Evolutionary conservation across 2,113 vertebrate genomes (phyloP).

Genomic region (Camarhynchus parvulus): DNA sequence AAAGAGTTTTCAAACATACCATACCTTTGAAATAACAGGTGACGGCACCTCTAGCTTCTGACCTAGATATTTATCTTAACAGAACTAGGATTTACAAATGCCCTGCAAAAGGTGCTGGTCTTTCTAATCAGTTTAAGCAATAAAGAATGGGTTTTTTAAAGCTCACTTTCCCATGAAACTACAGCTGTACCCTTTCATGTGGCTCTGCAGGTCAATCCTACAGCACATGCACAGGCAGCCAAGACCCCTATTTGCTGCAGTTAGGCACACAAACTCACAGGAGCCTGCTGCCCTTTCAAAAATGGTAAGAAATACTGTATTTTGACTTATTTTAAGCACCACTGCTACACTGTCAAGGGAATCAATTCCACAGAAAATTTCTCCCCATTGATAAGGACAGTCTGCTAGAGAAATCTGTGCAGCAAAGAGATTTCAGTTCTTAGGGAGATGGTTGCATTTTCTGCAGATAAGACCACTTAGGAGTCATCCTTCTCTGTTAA

Average conservation of each 20-base stretch:
- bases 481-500: not conserved
- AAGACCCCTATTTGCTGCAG: not conserved
- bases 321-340: not conserved
- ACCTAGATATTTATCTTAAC: conserved; percentile 21
- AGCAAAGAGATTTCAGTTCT: not conserved
- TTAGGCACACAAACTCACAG: not conserved
- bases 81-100: not conserved
- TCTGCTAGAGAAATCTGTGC: not conserved
- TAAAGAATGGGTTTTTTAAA: conserved; percentile 5
- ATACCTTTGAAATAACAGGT: not conserved
- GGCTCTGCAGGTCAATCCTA: not conserved
- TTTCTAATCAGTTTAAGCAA: not conserved
- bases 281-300: not conserved
- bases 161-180: not conserved
- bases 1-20: not conserved
- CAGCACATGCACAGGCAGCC: not conserved
- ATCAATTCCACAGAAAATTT: not conserved
- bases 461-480: not conserved
- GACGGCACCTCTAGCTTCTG: not conserved
- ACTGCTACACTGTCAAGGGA: not conserved
- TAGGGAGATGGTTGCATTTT: not conserved
- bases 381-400: not conserved
- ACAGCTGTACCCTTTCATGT: not conserved
- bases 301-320: not conserved
- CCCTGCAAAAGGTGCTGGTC: not conserved